Evolutionary conservation across 2,888 invertebrate species (phyloP).

Genomic region (Acrobeloides nanus): DNA sequence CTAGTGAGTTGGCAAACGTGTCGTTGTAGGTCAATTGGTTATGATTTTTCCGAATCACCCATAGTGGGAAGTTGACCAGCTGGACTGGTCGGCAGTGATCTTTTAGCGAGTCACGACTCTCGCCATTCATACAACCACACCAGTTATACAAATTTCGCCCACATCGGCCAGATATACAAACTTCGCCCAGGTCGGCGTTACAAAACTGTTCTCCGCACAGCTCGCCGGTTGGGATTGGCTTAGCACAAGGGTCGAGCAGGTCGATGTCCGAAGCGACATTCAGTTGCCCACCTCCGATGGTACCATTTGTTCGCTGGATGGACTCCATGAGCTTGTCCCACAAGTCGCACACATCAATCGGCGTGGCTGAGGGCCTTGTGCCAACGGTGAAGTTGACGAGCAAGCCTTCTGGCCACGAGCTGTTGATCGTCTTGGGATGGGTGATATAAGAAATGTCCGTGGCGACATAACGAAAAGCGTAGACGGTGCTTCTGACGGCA

Average conservation of each 20-base stretch:
- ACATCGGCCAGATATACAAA: too few species aligned
- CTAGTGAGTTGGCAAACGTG: slow-evolving; percentile 40
- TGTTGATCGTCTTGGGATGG: slow-evolving; percentile 36
- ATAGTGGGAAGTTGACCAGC: slow-evolving; percentile 46
- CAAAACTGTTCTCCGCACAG: slow-evolving; percentile 44
- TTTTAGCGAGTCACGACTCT: slow-evolving; percentile 34
- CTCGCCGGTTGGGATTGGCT: slow-evolving; percentile 22
- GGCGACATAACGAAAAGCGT: slow-evolving; percentile 32
- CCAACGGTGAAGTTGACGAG: slow-evolving; percentile 26
- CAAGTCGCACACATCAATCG: slow-evolving; percentile 8
- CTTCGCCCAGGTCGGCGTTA: slow-evolving; percentile 35
- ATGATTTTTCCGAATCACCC: slow-evolving; percentile 41
- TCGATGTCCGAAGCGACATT: slow-evolving; percentile 30
- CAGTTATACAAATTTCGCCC: slow-evolving; percentile 47
- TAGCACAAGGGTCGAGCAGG: slow-evolving; percentile 32
- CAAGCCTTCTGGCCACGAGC: slow-evolving; percentile 25
- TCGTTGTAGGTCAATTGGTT: slow-evolving; percentile 42
- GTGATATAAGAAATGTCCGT: slow-evolving; percentile 42
- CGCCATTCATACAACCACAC: slow-evolving; percentile 49
- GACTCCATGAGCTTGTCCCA: slow-evolving; percentile 13
- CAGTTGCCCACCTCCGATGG: slow-evolving; percentile 28
- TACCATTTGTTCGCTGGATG: slow-evolving; percentile 1
- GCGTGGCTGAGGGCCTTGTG: not conserved
- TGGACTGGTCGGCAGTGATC: slow-evolving; percentile 47
- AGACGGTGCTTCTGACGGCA: slow-evolving; percentile 30